Evolutionary conservation across 2,797 vertebrate species (phyloP), one percentile per base, ranked within the genome.

Genomic region (Pterois miles): DNA sequence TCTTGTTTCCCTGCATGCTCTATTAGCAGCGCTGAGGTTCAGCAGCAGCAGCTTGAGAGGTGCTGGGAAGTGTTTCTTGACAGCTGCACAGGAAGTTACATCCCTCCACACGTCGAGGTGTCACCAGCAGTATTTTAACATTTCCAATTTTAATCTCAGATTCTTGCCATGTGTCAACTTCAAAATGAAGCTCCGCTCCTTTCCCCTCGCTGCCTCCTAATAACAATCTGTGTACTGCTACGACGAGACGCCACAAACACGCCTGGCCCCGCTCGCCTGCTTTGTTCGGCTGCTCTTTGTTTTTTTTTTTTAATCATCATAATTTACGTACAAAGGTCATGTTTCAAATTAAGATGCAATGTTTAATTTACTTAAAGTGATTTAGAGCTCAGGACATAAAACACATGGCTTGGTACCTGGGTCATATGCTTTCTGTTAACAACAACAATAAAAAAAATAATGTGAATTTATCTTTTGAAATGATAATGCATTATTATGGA

Each of bases 51-150:
- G 82, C 87, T 89, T 80, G 57, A 74, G 82, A 82, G 92, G 86
- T 85, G 91, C 84, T 69, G 71, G 58, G 83, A 93, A 87, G 92
- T 93, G 92, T 94, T 92, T 91, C 87, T 90, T 92, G 91, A 90
- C 93, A 95, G 94, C 91, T 94, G 93, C 90, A 81, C 91, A 93
- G 94, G 94, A 96, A 95, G 93, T 91, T 84, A 82, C 88, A 92
- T 93, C 90, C 86, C 87, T 92, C 88, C 85, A 92, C 92, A 93
- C 91, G 53, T 92, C 20, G 87, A 95, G 94, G 94, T 96, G 95
- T 95, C 90, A 92, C 85, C 84, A 82, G 86, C 89, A 81, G 82
- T 57, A 87, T 89, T 90, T 89, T 86, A 91, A 92, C 90, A 93
- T 94, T 94, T 94, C 87, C 92, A 92, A 87, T 90, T 92, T 92